Conservation (phyloP, 2,888 invertebrate genomes). For the Poecilobothrus nobilitatus region DNA sequence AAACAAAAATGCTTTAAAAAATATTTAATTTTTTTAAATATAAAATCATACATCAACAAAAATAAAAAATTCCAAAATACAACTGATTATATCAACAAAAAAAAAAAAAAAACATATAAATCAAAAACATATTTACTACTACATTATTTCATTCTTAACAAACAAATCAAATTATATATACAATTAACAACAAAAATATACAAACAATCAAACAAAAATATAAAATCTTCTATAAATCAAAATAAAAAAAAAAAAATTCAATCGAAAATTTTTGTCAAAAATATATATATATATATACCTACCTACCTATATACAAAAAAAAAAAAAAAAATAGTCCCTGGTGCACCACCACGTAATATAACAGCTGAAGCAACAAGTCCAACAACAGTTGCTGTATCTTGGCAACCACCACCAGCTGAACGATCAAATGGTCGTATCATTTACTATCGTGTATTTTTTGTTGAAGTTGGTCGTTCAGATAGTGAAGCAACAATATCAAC, state of each 20-base stretch:
- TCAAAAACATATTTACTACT: too few species aligned
- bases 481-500: conserved; percentile 74
- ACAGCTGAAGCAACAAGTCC: conserved; percentile 80
- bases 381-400: conserved; percentile 78
- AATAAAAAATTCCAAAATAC: too few species aligned
- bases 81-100: too few species aligned
- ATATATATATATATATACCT: not conserved
- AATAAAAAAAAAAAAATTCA: not conserved
- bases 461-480: conserved; percentile 75
- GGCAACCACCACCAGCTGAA: conserved; percentile 88
- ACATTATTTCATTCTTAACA: too few species aligned
- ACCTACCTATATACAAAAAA: too few species aligned
- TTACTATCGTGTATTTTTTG: conserved; percentile 89
- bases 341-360: conserved; percentile 93
- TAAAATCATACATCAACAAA: too few species aligned
- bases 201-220: too few species aligned
- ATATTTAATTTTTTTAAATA: too few species aligned
- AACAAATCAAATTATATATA: too few species aligned
- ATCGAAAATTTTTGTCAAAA: conserved; percentile 18
- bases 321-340: conserved; percentile 64
- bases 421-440: conserved; percentile 86
- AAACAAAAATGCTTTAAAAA: conserved; percentile 2
- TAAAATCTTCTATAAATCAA: not conserved
- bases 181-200: too few species aligned
- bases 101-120: too few species aligned